Evolutionary conservation across 2,797 vertebrate genomes (phyloP).

Genomic region (Parauchenoglanis ngamensis): DNA sequence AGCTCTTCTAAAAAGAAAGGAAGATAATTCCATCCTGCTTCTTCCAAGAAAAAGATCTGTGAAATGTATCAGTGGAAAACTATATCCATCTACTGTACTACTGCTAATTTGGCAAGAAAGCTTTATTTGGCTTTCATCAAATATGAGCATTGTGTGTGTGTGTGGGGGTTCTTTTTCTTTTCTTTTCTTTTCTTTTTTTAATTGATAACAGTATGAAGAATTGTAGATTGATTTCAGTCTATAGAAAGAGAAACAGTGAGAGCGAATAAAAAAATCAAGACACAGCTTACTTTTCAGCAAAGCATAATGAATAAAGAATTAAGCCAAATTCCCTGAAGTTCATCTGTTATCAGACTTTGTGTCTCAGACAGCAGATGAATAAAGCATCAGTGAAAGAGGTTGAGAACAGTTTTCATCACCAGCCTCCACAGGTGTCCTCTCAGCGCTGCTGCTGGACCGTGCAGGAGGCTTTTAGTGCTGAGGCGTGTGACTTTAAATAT

Average conservation of each 20-base stretch:
- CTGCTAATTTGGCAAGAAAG: constrained; percentile 30
- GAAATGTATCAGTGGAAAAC: constrained; percentile 22
- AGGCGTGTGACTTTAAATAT: constrained; percentile 47
- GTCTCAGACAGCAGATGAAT: constrained; percentile 21
- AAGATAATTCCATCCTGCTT: constrained; percentile 30
- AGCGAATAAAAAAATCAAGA: constrained; percentile 17
- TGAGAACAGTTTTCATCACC: neutral
- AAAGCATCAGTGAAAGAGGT: constrained; percentile 31
- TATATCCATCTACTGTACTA: constrained; percentile 1
- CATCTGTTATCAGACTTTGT: neutral
- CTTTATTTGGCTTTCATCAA: constrained; percentile 18
- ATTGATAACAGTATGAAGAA: neutral
- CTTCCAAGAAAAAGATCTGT: constrained; percentile 8
- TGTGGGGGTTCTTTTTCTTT: neutral
- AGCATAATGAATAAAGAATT: constrained; percentile 38
- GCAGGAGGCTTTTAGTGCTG: constrained; percentile 51
- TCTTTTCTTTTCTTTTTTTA: constrained; percentile 6
- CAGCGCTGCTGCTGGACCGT: neutral
- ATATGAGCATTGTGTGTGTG: neutral
- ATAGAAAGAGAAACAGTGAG: neutral
- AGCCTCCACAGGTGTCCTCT: constrained; percentile 26
- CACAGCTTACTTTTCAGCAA: constrained; percentile 2
- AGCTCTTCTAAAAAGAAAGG: constrained; percentile 2
- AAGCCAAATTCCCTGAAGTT: neutral
- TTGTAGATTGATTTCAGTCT: neutral